Evolutionary conservation across 2,113 vertebrate genomes (phyloP).

Genomic region (Dromiciops gliroides): DNA sequence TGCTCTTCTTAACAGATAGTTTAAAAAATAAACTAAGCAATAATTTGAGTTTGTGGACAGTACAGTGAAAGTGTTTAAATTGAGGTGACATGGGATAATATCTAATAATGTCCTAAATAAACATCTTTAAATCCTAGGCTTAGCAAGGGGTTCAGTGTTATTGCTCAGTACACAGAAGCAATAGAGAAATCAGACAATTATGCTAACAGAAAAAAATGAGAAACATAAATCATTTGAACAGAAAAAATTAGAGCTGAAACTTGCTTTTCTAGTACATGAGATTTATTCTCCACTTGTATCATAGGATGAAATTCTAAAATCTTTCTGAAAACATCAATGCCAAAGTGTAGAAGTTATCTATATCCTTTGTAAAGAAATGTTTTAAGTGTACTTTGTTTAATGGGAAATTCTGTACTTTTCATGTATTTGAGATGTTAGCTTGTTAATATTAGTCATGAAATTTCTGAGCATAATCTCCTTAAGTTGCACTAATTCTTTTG

Average conservation of each 20-base stretch:
- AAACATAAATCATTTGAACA: background rate
- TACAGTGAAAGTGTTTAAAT: background rate
- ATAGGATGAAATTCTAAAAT: background rate
- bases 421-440: background rate
- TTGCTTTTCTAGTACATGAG: background rate
- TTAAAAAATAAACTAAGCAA: background rate
- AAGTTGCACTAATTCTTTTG: background rate
- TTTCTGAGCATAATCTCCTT: background rate
- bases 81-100: background rate
- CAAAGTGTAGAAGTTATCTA: background rate
- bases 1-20: background rate
- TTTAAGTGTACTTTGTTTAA: background rate
- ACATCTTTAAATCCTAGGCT: background rate
- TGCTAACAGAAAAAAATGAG: background rate
- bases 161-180: background rate
- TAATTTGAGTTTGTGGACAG: background rate
- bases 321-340: background rate
- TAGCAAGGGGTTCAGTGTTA: background rate
- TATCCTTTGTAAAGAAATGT: background rate
- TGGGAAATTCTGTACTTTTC: background rate
- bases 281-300: background rate
- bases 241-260: background rate
- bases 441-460: background rate
- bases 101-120: background rate
- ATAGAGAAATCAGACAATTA: background rate